Base-by-base conservation (phyloP, 2,113 vertebrate species). In the Lepisosteus oculatus region DNA sequence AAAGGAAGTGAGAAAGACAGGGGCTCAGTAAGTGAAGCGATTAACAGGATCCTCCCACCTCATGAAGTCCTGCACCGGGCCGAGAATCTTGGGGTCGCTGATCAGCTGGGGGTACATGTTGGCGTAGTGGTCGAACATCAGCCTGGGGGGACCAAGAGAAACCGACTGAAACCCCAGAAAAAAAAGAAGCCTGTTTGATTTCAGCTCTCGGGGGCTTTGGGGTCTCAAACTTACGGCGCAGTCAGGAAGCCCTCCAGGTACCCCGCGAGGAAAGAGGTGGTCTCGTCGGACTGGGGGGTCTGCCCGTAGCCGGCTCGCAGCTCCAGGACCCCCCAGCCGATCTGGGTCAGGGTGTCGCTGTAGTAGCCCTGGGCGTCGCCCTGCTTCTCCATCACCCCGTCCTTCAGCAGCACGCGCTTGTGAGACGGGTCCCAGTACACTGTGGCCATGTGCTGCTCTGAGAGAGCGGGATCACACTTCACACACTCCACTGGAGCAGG, bases 201-300 rank as follows among this genome's bases (percentile, higher is more conserved):
- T 2, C 29, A 29, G 29, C 29, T 29, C 29, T 29, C 29, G 2
- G 29, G 29, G 29, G 29, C 29, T 29, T 29, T 2, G 29, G 29
- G 29, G 29, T 29, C 29, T 29, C 29, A 29, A 29, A 29, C 95
- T 93, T 89, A 97, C 95, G 80, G 85, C 29, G 94, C 94, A 0
- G 94, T 95, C 67, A 98, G 94, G 83, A 94, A 96, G 0, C 95
- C 95, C 80, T 97, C 95, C 29, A 98, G 85, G 81, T 91, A 95
- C 42, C 96, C 95, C 0, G 95, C 95, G 56, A 90, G 83, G 80
- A 92, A 97, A 90, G 95, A 95, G 73, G 87, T 88, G 76, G 92
- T 7, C 43, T 94, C 89, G 61, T 97, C 93, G 0, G 81, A 74
- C 81, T 94, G 78, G 0, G 75, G 67, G 3, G 85, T 88, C 0